phyloP scores from a whole-genome alignment of 2,888 invertebrate genomes.

The Sarcophaga caerulescens region DNA sequence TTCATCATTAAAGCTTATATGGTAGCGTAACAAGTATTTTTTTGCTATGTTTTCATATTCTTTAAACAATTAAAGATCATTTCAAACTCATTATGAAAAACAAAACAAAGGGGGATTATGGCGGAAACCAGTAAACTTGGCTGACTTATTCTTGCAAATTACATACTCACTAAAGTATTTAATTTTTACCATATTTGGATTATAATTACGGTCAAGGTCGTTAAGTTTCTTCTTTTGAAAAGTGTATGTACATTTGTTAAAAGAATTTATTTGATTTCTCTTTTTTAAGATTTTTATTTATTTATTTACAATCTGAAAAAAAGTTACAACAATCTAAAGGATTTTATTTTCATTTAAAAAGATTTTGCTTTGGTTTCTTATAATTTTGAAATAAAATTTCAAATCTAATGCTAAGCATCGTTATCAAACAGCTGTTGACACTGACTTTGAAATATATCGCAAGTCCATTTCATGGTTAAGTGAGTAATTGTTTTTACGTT shows the following conservation, averaged over 20 bases:
- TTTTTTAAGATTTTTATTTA: background rate
- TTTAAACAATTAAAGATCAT: too few species aligned
- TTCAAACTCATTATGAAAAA: too few species aligned
- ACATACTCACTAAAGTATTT: background rate
- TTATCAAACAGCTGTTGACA: slow-evolving; percentile 20
- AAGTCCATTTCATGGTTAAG: background rate
- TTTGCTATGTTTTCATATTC: too few species aligned
- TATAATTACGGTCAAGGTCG: slow-evolving; percentile 51
- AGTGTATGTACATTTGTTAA: too few species aligned
- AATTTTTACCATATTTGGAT: slow-evolving; percentile 16
- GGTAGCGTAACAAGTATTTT: too few species aligned
- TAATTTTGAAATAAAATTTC: background rate
- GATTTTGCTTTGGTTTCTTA: background rate
- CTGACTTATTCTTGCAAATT: too few species aligned
- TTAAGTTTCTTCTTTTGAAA: background rate
- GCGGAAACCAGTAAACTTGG: too few species aligned
- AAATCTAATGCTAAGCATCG: slow-evolving; percentile 1
- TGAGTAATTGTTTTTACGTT: background rate
- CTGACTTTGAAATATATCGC: slow-evolving; percentile 33
- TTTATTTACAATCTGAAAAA: background rate
- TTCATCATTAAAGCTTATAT: too few species aligned
- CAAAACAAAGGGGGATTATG: too few species aligned
- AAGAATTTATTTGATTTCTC: background rate
- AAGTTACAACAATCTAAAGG: background rate
- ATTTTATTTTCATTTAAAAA: background rate